Evolutionary conservation across 2,113 vertebrate genomes (phyloP).

Genomic region (Saguinus midas): DNA sequence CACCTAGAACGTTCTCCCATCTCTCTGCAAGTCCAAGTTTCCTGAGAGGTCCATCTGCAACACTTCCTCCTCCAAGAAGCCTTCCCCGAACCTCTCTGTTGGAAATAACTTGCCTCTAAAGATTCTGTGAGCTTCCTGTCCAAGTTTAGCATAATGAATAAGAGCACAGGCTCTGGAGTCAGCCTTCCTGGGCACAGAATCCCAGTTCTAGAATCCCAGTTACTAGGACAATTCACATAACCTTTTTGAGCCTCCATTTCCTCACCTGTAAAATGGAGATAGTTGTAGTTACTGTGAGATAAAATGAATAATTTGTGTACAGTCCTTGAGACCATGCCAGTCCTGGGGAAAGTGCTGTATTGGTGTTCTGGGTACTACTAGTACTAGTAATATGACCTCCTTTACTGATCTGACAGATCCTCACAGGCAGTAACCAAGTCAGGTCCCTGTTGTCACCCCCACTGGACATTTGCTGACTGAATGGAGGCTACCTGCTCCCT

Average conservation of each 20-base stretch:
- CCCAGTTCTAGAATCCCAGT: not conserved
- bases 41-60: not conserved
- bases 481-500: not conserved
- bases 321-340: not conserved
- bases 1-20: not conserved
- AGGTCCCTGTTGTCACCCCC: not conserved
- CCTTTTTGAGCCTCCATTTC: not conserved
- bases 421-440: not conserved
- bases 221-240: not conserved
- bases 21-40: not conserved
- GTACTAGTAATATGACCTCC: not conserved
- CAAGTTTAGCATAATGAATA: not conserved
- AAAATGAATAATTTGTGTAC: not conserved
- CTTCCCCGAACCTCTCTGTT: not conserved
- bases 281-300: not conserved
- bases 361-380: not conserved
- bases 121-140: not conserved
- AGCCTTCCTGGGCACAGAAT: not conserved
- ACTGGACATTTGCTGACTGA: not conserved
- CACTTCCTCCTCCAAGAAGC: not conserved
- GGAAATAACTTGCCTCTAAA: not conserved
- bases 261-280: slow-evolving; percentile 5
- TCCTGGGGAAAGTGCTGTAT: not conserved
- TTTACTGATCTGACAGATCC: not conserved
- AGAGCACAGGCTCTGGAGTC: not conserved